Conservation (phyloP, 2,888 invertebrate genomes). For the Campopleginae sp. region DNA sequence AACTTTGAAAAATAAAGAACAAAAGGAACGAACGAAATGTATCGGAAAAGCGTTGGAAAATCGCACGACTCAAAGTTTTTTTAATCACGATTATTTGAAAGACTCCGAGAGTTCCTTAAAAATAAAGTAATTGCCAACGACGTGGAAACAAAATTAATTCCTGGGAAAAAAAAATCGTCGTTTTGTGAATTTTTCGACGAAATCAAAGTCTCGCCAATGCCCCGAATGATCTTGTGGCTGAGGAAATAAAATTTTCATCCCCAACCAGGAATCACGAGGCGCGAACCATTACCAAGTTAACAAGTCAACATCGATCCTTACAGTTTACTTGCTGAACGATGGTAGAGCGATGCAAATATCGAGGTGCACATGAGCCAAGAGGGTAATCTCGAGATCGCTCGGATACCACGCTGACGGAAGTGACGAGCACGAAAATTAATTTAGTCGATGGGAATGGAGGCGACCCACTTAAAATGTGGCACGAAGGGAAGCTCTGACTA, state of each 20-base stretch:
- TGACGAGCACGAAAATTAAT: constrained; percentile 49
- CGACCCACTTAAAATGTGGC: constrained; percentile 15
- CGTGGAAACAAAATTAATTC: not conserved
- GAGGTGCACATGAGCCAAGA: constrained; percentile 11
- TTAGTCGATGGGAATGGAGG: constrained; percentile 43
- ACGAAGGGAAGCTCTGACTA: constrained; percentile 2
- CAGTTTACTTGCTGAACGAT: not conserved
- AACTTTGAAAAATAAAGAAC: not conserved
- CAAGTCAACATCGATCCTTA: constrained; percentile 9
- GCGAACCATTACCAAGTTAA: not conserved
- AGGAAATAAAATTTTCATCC: not conserved
- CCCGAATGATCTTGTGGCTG: not conserved
- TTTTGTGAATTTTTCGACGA: not conserved
- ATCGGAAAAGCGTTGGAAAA: not conserved
- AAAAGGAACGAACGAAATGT: not conserved
- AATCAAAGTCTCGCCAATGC: too few relatives aligned
- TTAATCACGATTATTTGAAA: not conserved
- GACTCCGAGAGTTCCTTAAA: not conserved
- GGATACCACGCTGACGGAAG: not conserved
- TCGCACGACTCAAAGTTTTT: not conserved
- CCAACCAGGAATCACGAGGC: not conserved
- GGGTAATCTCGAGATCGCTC: not conserved
- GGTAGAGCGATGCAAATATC: not conserved
- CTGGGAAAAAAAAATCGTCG: not conserved
- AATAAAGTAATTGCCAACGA: not conserved